Evolutionary conservation across 1,140 invertebrate species (phyloP).

Genomic region (Orius laevigatus): DNA sequence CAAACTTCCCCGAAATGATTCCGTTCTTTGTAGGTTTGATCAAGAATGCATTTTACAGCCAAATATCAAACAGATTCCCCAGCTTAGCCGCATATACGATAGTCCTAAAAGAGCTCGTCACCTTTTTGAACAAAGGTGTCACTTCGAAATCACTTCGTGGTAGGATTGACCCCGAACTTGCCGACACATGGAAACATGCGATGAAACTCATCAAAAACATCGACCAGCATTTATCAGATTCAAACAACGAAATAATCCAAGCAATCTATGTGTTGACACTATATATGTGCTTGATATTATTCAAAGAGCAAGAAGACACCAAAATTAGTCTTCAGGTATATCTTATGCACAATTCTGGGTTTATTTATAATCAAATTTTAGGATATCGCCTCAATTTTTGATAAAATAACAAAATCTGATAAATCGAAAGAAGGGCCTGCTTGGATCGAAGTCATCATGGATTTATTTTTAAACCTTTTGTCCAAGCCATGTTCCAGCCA

Average conservation of each 20-base stretch:
- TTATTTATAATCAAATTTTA: neutral
- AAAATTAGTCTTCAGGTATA: neutral
- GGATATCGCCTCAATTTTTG: neutral
- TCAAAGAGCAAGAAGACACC: conserved; percentile 3
- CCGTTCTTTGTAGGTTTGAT: neutral
- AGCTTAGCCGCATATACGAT: neutral
- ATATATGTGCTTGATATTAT: conserved; percentile 1
- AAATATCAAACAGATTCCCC: neutral
- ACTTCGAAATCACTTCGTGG: neutral
- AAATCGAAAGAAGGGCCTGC: neutral
- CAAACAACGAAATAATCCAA: neutral
- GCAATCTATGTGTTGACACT: neutral
- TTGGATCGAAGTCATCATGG: conserved; percentile 6
- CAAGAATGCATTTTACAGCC: conserved; percentile 4
- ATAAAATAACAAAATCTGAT: neutral
- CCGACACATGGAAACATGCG: neutral
- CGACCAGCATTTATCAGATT: neutral
- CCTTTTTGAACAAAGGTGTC: neutral
- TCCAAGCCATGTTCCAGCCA: conserved; percentile 2
- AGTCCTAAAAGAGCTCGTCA: conserved; percentile 2
- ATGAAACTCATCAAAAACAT: neutral
- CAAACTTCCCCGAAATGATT: too few species aligned
- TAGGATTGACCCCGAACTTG: neutral
- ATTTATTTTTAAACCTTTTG: conserved; percentile 8
- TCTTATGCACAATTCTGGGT: too few species aligned